phyloP scores from a whole-genome alignment of 2,888 invertebrate genomes.

The Perdita meconis region DNA sequence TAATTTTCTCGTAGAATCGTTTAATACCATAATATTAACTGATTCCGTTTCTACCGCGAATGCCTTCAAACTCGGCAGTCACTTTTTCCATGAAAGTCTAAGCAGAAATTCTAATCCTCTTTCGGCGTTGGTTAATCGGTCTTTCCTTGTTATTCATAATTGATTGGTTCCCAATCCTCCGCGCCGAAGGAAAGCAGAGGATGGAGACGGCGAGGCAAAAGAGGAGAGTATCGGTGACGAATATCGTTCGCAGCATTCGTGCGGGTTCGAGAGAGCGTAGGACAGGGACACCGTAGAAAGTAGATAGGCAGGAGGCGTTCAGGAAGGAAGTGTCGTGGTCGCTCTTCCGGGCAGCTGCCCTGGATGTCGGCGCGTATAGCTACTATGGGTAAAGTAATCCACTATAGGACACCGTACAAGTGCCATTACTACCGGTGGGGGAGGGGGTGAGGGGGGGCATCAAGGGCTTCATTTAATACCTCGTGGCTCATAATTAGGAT shows the following conservation, averaged over 20 bases:
- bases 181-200: background rate
- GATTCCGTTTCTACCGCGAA: too few relatives aligned
- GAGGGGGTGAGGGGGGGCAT: slow-evolving; percentile 44
- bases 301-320: slow-evolving; percentile 73
- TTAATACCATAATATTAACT: too few relatives aligned
- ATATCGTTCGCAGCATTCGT: slow-evolving; percentile 67
- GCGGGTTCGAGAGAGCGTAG: slow-evolving; percentile 62
- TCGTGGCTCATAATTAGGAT: slow-evolving; percentile 79
- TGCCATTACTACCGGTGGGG: slow-evolving; percentile 77
- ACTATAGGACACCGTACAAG: slow-evolving; percentile 83
- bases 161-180: background rate
- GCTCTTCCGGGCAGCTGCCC: slow-evolving; percentile 82
- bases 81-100: too few relatives aligned
- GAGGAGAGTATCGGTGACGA: slow-evolving; percentile 71
- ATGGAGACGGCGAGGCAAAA: slow-evolving; percentile 1
- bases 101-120: too few relatives aligned
- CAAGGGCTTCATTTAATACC: slow-evolving; percentile 82
- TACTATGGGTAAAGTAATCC: slow-evolving; percentile 81
- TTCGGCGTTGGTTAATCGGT: too few relatives aligned
- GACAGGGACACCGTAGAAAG: slow-evolving; percentile 65
- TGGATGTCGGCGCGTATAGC: slow-evolving; percentile 74
- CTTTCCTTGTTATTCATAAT: too few relatives aligned
- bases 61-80: too few relatives aligned
- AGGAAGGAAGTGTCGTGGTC: slow-evolving; percentile 84
- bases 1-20: too few relatives aligned